Conservation (phyloP, 2,888 invertebrate species). For the Tortrix viridana region DNA sequence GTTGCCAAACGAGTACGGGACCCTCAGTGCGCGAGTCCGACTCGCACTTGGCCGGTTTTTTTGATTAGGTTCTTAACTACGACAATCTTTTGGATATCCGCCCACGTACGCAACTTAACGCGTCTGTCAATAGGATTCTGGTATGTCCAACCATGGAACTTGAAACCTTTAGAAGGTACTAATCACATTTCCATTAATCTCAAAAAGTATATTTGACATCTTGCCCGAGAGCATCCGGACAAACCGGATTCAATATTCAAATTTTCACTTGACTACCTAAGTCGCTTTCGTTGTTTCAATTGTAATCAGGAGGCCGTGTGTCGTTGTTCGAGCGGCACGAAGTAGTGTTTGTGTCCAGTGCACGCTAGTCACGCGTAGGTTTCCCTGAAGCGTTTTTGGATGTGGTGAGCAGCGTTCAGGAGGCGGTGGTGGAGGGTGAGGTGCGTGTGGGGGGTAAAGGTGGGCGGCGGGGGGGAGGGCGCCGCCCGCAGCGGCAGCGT, state of each 20-base stretch:
- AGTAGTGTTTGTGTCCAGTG: constrained; percentile 45
- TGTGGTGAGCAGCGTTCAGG: constrained; percentile 87
- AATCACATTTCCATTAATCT: no score
- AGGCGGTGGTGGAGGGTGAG: constrained; percentile 82
- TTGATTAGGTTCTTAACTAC: no score
- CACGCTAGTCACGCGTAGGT: constrained; percentile 86
- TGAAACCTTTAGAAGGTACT: neutral
- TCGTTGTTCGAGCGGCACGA: constrained; percentile 51
- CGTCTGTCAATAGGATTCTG: no score
- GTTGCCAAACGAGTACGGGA: no score
- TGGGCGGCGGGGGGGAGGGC: constrained; percentile 69
- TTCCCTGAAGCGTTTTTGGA: constrained; percentile 88
- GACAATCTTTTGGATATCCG: no score
- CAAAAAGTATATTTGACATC: no score
- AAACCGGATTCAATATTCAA: neutral
- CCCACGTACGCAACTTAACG: no score
- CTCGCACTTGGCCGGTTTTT: no score
- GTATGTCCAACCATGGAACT: no score
- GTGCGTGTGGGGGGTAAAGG: constrained; percentile 73
- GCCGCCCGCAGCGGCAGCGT: constrained; percentile 74
- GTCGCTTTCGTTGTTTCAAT: neutral
- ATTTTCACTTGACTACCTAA: neutral
- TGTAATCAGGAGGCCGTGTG: constrained; percentile 52
- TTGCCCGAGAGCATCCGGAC: no score
- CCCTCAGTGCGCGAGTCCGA: no score